phyloP scores from a whole-genome alignment of 1,140 invertebrate species.

The Tetragnatha versicolor region DNA sequence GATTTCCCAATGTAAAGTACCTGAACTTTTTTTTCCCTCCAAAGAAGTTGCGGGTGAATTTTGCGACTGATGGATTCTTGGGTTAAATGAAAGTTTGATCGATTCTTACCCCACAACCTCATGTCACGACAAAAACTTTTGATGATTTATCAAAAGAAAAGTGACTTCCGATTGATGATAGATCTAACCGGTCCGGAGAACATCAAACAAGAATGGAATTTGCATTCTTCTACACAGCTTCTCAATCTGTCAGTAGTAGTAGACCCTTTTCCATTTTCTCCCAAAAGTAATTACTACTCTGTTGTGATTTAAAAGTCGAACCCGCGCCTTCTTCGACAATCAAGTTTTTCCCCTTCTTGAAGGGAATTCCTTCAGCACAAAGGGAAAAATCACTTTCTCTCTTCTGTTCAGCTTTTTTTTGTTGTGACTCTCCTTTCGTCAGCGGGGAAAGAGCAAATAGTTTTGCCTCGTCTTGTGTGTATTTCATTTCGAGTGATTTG shows the following conservation, averaged over 20 bases:
- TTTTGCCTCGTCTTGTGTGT: not conserved
- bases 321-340: constrained; percentile 19
- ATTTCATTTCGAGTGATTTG: constrained; percentile 8
- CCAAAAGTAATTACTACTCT: constrained; percentile 43
- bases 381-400: constrained; percentile 3
- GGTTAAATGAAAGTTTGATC: not conserved
- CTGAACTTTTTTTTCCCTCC: not conserved
- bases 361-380: not conserved
- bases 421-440: not conserved
- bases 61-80: constrained; percentile 7
- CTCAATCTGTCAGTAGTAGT: constrained; percentile 40
- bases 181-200: constrained; percentile 20
- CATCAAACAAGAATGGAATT: constrained; percentile 46
- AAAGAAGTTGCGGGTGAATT: not conserved
- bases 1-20: not conserved
- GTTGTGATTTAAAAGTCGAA: constrained; percentile 43
- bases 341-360: constrained; percentile 16
- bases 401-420: not conserved
- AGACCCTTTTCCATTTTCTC: not conserved
- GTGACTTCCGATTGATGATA: constrained; percentile 45
- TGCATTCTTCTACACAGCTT: constrained; percentile 26
- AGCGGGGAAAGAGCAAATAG: not conserved
- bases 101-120: not conserved
- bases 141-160: constrained; percentile 45
- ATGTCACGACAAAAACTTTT: constrained; percentile 13